Percentiles rank a stretch among this genome's conserved stretches.
These are phyloP conservation scores for Euwallacea fornicatus DNA, from an alignment of 1,140 invertebrate species.

Conservation along the genomic window DNA sequence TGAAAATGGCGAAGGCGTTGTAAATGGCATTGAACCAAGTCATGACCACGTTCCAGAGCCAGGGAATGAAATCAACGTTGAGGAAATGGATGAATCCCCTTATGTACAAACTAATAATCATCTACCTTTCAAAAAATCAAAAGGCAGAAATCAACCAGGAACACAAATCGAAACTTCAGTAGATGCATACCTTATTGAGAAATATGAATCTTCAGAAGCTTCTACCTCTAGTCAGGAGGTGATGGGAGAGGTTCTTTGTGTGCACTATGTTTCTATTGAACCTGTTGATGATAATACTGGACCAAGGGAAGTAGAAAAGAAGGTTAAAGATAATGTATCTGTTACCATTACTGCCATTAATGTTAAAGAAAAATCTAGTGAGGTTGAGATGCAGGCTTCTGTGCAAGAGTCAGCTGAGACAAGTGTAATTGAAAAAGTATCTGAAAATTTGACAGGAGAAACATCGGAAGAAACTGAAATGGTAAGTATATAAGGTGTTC, in stretches of 20 bases:
- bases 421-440: background rate
- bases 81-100: constrained; percentile 67
- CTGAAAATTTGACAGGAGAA: too few relatives aligned
- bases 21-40: constrained; percentile 57
- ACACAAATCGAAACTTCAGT: constrained; percentile 9
- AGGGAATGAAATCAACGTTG: constrained; percentile 67
- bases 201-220: constrained; percentile 16
- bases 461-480: too few relatives aligned
- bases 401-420: constrained; percentile 1
- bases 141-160: constrained; percentile 12
- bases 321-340: constrained; percentile 37
- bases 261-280: constrained; percentile 43
- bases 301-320: background rate
- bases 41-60: constrained; percentile 57
- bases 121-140: constrained; percentile 7
- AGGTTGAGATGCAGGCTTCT: background rate
- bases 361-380: constrained; percentile 32
- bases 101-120: constrained; percentile 50
- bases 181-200: constrained; percentile 14
- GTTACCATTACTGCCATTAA: constrained; percentile 47
- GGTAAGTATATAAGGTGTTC: too few relatives aligned
- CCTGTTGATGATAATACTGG: constrained; percentile 28
- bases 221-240: constrained; percentile 37
- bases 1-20: constrained; percentile 67
- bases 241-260: constrained; percentile 22